Base-by-base conservation (phyloP, 2,888 invertebrate genomes). In the Drosophila bunnanda region DNA sequence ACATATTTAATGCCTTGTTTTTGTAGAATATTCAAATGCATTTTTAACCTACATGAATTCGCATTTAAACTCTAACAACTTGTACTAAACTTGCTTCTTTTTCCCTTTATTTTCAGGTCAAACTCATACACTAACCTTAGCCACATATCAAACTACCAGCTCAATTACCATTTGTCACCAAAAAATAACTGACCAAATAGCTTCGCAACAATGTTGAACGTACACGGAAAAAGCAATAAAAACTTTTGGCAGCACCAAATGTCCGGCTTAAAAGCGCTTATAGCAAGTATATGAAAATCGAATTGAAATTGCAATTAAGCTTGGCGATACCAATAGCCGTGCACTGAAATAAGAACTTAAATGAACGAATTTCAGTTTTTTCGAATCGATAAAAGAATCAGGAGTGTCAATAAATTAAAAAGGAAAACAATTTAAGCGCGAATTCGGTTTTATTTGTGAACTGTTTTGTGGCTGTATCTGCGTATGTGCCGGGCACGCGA, bases 201-300 rank as follows among this genome's bases (percentile, higher is more conserved):
- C 39, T 41, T 48, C 38, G 57, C 43, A 66, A 85, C 70, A 65
- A 82, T 82, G 85, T 68, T 78, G 39, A 60, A 56, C 57, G 69
- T 43, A 65, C 41, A 57, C 50, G 66, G 69, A 39, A 70, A 53
- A 58, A 58, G 50, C 46, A 72, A 69, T 64, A 72, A 50, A 66
- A 76, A 70, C 61, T 50, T 57, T 78, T 70, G 76, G 74, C 60
- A 75, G 44, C 56, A 73, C 25, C 38, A 62, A 58, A 36, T 57
- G 28, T 43, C 44, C 28, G 36, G 46, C 41, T 48, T 56, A 22
- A 25, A 41, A 36, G 56, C 36, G 34, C 54, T 54, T 39, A 57
- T 15, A 72, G 22, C 73, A 34, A 73, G 64, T 62, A 72, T 43
- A 72, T 72, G 54, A 70, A 60, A 54, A 32, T n/a, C 28, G 20